Base-by-base conservation (phyloP, 2,797 vertebrate genomes). In the Chaetophractus vellerosus region DNA sequence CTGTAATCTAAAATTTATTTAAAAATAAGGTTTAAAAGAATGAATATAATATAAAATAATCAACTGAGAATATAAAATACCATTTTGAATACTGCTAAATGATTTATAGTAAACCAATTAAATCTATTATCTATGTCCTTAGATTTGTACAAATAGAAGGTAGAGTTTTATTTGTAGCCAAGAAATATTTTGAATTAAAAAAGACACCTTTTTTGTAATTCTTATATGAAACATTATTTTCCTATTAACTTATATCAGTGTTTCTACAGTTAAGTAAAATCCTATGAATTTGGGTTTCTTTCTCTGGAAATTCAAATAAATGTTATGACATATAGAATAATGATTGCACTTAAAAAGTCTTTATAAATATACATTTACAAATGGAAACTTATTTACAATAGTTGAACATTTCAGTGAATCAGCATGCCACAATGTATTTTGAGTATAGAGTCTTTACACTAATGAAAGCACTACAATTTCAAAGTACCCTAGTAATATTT, bases 231-330 rank as follows among this genome's bases (percentile, higher is more conserved):
- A 74, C 36, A n/a, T 36, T 78, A 41, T 28, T 74, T 61, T 12
- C 21, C 26, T 86, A 48, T 16, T 68, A 33, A 24, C 38, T 93
- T 50, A 5, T 68, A 48, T 45, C 31, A 33, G 0, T 61, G 1
- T 80, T 83, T 92, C 38, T 80, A 12, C 38, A 90, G 5, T 76
- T 80, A 74, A 80, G 66, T 61, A 61, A 61, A 75, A 66, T 36
- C 6, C 21, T 85, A 94, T 64, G 6, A 66, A 33, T 69, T 84
- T 93, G 81, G 8, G 69, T 61, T 80, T 82, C 48, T 93, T 94
- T 15, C 24, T 89, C 6, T 75, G 3, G 15, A 41, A 45, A 72
- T 75, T 92, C 63, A 91, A 93, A 48, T 93, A 89, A 87, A 74
- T 26, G 74, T 41, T 9, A 2, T 33, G 18, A 68, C 9, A 48